Percentiles rank a stretch among this genome's conserved stretches.
These are phyloP conservation scores for Rostratula benghalensis DNA, from an alignment of 2,113 vertebrate genomes.

Conservation along the genomic window DNA sequence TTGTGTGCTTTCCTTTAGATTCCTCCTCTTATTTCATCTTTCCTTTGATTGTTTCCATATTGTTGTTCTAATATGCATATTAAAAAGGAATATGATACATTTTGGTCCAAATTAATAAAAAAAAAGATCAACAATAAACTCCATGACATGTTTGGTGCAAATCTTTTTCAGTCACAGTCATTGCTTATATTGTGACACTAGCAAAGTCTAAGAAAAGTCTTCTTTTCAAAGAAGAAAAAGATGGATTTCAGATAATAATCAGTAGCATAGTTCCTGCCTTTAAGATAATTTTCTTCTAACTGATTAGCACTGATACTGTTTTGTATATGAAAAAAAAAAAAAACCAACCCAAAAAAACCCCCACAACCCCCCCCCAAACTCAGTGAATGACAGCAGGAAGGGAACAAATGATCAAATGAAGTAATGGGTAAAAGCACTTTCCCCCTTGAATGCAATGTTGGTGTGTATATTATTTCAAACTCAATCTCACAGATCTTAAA, in stretches of 20 bases:
- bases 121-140: too few relatives aligned
- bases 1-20: neutral
- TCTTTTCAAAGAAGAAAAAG: too few relatives aligned
- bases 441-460: fast-evolving
- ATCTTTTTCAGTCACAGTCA: neutral
- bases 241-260: too few relatives aligned
- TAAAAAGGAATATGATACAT: neutral
- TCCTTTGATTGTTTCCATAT: neutral
- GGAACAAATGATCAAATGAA: neutral
- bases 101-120: neutral
- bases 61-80: neutral
- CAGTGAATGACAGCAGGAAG: neutral
- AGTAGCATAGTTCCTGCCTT: too few relatives aligned
- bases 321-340: neutral
- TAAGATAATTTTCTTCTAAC: neutral
- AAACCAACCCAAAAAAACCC: too few relatives aligned
- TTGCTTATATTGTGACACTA: neutral
- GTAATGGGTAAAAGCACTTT: neutral
- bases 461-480: neutral
- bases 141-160: neutral
- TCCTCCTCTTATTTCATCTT: neutral
- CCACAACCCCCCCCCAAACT: too few relatives aligned
- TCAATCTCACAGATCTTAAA: neutral
- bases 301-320: neutral
- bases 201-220: too few relatives aligned